Conservation (phyloP, 2,888 invertebrate species). For the Pachycephus smyrnensis region DNA sequence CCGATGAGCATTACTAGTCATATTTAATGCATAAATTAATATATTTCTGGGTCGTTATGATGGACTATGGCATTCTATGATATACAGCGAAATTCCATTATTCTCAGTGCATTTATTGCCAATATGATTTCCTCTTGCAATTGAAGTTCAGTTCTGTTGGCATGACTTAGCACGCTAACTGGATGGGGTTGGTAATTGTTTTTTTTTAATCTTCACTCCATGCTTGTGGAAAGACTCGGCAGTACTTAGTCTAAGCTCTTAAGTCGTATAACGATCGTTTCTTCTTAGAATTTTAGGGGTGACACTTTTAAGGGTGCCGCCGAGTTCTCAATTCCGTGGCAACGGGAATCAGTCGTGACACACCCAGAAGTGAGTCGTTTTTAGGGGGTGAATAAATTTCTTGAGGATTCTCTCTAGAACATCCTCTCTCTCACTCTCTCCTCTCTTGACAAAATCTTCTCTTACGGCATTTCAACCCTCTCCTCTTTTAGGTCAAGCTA, state of each 20-base stretch:
- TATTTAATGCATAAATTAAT: no score
- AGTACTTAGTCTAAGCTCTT: not conserved
- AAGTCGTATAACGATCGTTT: not conserved
- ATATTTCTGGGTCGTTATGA: no score
- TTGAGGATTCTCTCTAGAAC: constrained; percentile 12
- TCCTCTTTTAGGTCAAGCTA: not conserved
- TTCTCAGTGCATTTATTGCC: no score
- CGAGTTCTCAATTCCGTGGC: not conserved
- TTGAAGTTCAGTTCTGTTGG: no score
- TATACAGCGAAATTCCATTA: no score
- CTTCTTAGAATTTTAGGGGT: not conserved
- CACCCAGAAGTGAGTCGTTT: constrained; percentile 12
- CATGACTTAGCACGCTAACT: not conserved
- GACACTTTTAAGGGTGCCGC: not conserved
- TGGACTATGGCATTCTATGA: no score
- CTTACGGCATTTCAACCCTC: not conserved
- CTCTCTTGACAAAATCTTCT: not conserved
- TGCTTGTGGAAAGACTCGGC: not conserved
- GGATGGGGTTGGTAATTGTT: not conserved
- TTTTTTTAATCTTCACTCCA: not conserved
- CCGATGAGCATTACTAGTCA: no score
- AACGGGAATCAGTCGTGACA: not conserved
- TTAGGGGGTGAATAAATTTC: constrained; percentile 25
- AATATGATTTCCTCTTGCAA: no score
- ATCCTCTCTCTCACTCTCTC: not conserved